These are phyloP conservation scores for Lepilemur ruficaudatus DNA, from an alignment of 2,797 vertebrate genomes.

Conservation along the genomic window DNA sequence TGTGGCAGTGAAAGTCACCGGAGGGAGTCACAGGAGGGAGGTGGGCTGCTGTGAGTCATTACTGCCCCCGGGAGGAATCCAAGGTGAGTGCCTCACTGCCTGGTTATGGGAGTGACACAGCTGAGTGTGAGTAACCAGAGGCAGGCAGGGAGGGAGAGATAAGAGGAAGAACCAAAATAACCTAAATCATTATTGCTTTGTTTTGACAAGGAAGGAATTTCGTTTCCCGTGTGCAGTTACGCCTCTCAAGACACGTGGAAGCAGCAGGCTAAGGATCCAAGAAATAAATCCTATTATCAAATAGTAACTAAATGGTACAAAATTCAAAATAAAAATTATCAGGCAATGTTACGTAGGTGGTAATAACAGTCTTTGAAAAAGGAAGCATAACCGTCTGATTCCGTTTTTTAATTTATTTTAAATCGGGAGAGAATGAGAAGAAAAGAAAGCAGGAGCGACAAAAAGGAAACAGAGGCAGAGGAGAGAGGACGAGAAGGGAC, in stretches of 20 bases:
- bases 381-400: background rate
- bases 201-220: background rate
- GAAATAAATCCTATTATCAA: background rate
- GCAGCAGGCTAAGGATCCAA: background rate
- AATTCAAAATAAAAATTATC: background rate
- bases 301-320: background rate
- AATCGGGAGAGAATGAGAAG: background rate
- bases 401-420: background rate
- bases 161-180: background rate
- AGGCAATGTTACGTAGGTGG: background rate
- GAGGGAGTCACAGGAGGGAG: background rate
- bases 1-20: background rate
- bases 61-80: background rate
- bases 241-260: background rate
- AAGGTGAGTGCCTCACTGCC: background rate
- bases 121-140: constrained; percentile 14
- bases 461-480: background rate
- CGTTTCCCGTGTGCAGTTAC: background rate
- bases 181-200: background rate
- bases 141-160: background rate
- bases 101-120: constrained; percentile 27
- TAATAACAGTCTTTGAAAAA: background rate
- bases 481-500: background rate
- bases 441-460: background rate
- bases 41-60: background rate